phyloP scores from a whole-genome alignment of 2,113 vertebrate genomes.

The Gracilinanus agilis region DNA sequence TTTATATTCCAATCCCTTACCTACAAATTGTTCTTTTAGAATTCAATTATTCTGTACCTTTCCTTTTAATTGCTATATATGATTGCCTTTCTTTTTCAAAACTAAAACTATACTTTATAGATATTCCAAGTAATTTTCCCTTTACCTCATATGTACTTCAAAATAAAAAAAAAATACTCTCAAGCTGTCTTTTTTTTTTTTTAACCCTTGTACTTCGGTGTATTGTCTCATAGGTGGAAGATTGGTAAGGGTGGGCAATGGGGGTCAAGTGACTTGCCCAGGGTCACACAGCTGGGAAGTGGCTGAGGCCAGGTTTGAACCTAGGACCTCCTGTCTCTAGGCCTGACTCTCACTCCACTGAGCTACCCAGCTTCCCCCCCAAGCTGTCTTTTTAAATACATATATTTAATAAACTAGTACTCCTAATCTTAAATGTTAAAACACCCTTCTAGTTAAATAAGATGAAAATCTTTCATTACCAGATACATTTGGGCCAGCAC shows the following conservation, averaged over 20 bases:
- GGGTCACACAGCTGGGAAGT: too few relatives aligned
- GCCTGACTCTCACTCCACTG: too few relatives aligned
- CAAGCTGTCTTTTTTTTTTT: neutral
- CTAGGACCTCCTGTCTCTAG: too few relatives aligned
- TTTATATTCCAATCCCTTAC: conserved; percentile 37
- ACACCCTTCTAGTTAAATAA: conserved; percentile 7
- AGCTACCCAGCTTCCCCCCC: too few relatives aligned
- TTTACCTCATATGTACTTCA: neutral
- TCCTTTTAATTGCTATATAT: conserved; percentile 17
- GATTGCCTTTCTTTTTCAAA: conserved; percentile 33
- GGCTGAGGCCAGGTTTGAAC: too few relatives aligned
- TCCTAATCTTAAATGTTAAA: conserved; percentile 30
- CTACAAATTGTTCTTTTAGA: conserved; percentile 51
- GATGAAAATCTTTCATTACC: conserved; percentile 70
- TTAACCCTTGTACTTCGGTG: too few relatives aligned
- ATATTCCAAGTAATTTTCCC: neutral
- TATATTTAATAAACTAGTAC: conserved; percentile 22
- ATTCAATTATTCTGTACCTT: conserved; percentile 33
- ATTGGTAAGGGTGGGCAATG: too few relatives aligned
- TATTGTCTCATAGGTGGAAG: too few relatives aligned
- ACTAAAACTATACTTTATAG: conserved; percentile 26
- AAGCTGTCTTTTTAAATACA: neutral
- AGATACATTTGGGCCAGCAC: conserved; percentile 72
- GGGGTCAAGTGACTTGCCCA: too few relatives aligned
- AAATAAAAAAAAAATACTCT: conserved; percentile 5